Percentiles rank a stretch among this genome's conserved stretches.
Evolutionary conservation across 2,113 vertebrate species (phyloP).

Genomic region (Hucho hucho): DNA sequence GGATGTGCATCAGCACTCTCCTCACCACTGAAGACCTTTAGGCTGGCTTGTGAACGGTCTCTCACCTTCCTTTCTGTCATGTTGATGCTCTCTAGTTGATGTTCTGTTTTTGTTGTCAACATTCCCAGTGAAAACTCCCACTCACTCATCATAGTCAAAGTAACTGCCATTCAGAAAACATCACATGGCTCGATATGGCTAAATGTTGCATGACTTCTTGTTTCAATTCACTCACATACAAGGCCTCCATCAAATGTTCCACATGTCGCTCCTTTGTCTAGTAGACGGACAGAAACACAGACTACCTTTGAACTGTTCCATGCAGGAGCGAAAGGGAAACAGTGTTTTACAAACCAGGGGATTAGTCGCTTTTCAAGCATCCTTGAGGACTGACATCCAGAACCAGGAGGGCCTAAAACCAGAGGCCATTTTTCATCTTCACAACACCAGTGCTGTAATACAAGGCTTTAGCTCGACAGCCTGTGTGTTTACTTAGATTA

Average conservation of each 20-base stretch:
- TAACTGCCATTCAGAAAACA: constrained; percentile 9
- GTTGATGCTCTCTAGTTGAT: neutral
- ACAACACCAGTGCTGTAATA: constrained; percentile 20
- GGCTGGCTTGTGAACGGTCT: too few species aligned
- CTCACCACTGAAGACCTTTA: neutral
- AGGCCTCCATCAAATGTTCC: constrained; percentile 38
- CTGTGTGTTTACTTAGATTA: constrained; percentile 37
- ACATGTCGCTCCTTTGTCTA: constrained; percentile 36
- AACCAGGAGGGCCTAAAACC: constrained; percentile 27
- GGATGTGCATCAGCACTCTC: too few species aligned
- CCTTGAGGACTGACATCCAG: constrained; percentile 44
- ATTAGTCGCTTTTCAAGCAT: constrained; percentile 35
- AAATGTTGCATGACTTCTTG: constrained; percentile 55
- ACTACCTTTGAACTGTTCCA: constrained; percentile 21
- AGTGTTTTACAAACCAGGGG: constrained; percentile 36
- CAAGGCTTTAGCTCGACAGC: constrained; percentile 24
- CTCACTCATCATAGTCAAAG: neutral
- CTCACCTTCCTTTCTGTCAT: neutral
- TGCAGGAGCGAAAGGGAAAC: constrained; percentile 23
- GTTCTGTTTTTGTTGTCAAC: neutral
- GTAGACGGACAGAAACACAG: constrained; percentile 23
- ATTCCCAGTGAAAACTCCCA: neutral
- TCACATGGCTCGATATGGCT: constrained; percentile 53
- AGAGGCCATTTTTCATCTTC: constrained; percentile 23
- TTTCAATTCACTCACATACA: constrained; percentile 36